These are phyloP conservation scores for Orthonychiurus folsomi DNA, from an alignment of 2,888 invertebrate species.

Conservation along the genomic window DNA sequence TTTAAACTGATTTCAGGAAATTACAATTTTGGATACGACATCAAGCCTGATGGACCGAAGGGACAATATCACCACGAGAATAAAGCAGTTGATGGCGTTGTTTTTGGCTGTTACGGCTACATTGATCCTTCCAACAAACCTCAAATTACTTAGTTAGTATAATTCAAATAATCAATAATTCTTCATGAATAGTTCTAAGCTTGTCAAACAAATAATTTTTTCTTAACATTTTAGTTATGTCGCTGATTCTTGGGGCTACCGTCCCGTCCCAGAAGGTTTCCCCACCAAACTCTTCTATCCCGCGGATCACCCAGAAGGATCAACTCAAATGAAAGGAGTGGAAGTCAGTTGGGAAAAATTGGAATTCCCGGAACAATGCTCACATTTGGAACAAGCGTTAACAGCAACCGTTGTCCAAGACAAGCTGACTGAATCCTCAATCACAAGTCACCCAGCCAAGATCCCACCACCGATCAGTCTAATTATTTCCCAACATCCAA, in stretches of 20 bases:
- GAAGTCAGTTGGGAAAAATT: constrained; percentile 58
- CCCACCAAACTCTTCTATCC: constrained; percentile 58
- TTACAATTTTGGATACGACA: constrained; percentile 69
- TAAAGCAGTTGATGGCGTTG: constrained; percentile 64
- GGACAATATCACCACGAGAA: constrained; percentile 72
- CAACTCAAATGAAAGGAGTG: constrained; percentile 46
- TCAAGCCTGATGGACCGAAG: constrained; percentile 52
- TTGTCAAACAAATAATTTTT: constrained; percentile 1
- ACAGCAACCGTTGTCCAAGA: constrained; percentile 4
- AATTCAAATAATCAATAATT: not conserved
- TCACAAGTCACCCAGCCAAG: not conserved
- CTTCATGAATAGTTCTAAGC: not conserved
- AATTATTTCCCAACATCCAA: not conserved
- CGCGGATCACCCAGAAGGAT: constrained; percentile 40
- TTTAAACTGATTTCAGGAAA: constrained; percentile 49
- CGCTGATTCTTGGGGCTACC: constrained; percentile 67
- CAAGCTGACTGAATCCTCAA: not conserved
- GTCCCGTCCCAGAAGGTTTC: constrained; percentile 60
- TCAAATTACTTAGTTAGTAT: constrained; percentile 57
- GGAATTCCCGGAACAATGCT: constrained; percentile 63
- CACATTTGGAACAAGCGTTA: constrained; percentile 5
- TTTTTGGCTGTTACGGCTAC: constrained; percentile 71
- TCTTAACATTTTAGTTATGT: constrained; percentile 48
- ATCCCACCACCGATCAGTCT: constrained; percentile 6
- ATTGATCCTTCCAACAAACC: constrained; percentile 59